Evolutionary conservation across 1,140 invertebrate species (phyloP).

Genomic region (Brachystomella parvula): DNA sequence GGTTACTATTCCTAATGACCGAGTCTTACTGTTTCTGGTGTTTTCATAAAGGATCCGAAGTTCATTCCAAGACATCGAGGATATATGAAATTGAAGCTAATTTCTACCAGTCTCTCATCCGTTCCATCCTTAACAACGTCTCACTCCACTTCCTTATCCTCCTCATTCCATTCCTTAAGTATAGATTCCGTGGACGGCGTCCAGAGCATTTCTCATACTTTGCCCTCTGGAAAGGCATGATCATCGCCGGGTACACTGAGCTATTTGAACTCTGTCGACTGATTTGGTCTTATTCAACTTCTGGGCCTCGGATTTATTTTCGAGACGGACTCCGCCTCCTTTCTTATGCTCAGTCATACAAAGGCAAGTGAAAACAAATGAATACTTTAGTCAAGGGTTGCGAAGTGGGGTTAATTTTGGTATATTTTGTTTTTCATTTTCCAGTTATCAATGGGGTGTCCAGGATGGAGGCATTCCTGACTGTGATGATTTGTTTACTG

Average conservation of each 20-base stretch:
- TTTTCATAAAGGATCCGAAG: slow-evolving; percentile 16
- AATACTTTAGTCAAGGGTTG: not conserved
- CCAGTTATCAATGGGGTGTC: not conserved
- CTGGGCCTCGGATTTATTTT: not conserved
- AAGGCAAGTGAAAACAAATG: not conserved
- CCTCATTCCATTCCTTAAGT: not conserved
- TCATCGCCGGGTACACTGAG: not conserved
- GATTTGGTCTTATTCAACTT: not conserved
- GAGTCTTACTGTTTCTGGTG: slow-evolving; percentile 22
- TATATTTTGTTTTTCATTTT: not conserved
- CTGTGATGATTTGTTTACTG: not conserved
- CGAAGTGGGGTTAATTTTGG: too few relatives aligned
- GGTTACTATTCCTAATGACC: slow-evolving; percentile 13
- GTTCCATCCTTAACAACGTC: not conserved
- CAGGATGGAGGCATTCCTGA: not conserved
- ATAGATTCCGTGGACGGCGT: not conserved
- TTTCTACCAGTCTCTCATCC: slow-evolving; percentile 13
- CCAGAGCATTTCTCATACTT: not conserved
- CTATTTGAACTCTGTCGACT: slow-evolving; percentile 1
- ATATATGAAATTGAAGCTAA: slow-evolving; percentile 18
- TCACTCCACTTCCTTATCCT: slow-evolving; percentile 10
- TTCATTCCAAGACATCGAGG: not conserved
- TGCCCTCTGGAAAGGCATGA: not conserved
- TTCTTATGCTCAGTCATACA: not conserved
- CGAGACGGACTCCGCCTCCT: not conserved